phyloP scores from a whole-genome alignment of 2,113 vertebrate genomes.

The Leucopsar rothschildi region DNA sequence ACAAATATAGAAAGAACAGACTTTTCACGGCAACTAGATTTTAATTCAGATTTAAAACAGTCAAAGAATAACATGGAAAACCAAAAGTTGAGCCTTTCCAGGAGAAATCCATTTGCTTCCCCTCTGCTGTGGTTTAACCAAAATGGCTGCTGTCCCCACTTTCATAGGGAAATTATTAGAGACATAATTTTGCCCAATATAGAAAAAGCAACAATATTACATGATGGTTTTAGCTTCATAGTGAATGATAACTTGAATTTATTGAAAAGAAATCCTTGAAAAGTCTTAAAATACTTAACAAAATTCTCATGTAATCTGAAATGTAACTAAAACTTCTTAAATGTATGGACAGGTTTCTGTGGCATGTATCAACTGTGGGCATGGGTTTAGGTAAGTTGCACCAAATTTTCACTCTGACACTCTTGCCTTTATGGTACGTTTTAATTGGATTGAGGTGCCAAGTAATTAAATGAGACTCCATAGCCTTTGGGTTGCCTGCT shows the following conservation, averaged over 20 bases:
- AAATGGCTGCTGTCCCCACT: background rate
- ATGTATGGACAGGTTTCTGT: background rate
- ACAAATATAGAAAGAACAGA: background rate
- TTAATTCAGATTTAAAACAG: background rate
- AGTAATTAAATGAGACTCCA: slow-evolving; percentile 17
- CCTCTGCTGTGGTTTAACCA: background rate
- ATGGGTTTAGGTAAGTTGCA: background rate
- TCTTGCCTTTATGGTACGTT: background rate
- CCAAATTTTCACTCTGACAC: background rate
- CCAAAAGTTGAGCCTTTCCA: background rate
- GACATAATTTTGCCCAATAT: background rate
- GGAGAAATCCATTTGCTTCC: background rate
- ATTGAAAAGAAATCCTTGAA: background rate
- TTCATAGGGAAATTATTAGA: background rate
- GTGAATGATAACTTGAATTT: background rate
- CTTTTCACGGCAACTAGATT: background rate
- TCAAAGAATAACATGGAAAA: background rate
- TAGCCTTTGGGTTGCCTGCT: background rate
- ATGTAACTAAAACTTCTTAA: background rate
- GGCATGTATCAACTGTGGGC: background rate
- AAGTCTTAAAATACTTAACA: background rate
- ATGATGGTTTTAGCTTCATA: background rate
- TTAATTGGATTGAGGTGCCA: background rate
- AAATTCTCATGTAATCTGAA: background rate
- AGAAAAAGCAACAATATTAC: background rate